Evolutionary conservation across 2,797 vertebrate genomes (phyloP).

Genomic region (Pseudomugil gertrudae): DNA sequence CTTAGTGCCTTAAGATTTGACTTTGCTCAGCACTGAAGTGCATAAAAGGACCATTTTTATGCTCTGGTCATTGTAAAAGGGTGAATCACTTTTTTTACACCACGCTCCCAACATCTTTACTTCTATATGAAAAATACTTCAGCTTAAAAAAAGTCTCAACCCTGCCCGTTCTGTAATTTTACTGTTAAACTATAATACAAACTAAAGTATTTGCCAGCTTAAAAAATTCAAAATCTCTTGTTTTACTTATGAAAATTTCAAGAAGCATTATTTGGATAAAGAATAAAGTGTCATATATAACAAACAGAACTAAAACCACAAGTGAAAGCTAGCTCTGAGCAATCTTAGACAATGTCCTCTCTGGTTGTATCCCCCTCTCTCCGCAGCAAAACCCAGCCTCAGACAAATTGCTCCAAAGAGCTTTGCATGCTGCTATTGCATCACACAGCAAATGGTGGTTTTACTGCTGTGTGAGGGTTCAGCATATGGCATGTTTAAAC

Average conservation of each 20-base stretch:
- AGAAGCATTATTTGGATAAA: neutral
- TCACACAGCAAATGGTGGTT: neutral
- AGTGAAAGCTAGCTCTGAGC: neutral
- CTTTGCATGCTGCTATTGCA: neutral
- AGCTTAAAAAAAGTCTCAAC: neutral
- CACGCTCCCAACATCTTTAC: conserved; percentile 6
- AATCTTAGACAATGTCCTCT: neutral
- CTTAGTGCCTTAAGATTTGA: conserved; percentile 23
- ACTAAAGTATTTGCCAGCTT: neutral
- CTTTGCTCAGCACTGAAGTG: neutral
- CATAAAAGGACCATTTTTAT: neutral
- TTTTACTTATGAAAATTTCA: neutral
- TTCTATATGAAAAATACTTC: neutral
- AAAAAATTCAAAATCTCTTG: neutral
- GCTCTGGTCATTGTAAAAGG: neutral
- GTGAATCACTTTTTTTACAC: neutral
- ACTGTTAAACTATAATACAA: neutral
- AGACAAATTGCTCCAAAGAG: neutral
- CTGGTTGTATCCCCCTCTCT: neutral
- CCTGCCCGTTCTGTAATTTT: neutral
- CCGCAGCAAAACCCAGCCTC: neutral
- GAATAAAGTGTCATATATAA: neutral
- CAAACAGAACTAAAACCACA: neutral
- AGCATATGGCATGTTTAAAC: neutral
- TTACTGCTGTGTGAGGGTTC: neutral